Evolutionary conservation across 2,888 invertebrate genomes (phyloP), one percentile per base, ranked within the genome.

Genomic region (Apocheima hispidaria): DNA sequence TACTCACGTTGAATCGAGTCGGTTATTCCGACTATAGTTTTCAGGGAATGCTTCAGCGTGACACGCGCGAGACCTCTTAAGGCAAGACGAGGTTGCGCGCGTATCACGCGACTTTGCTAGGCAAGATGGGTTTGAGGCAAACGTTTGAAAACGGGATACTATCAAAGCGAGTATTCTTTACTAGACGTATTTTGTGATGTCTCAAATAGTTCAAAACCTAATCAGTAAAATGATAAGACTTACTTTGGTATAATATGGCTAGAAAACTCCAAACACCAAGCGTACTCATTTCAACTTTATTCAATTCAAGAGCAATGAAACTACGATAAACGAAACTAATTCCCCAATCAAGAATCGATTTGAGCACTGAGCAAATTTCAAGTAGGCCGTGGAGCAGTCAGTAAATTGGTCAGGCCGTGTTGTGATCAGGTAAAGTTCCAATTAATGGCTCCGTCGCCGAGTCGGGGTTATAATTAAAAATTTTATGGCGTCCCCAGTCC

Each of bases 381-480:
- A 84, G 87, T 78, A 65, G 88, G 88, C 79, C 77, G 69, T 68
- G 86, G 73, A 75, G 66, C 72, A 70, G 72, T 68, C 72, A 69
- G 68, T 70, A 76, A 82, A 80, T 81, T 78, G 74, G 72, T 64
- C 63, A 65, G 68, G 66, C 76, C 76, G 72, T 78, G 74, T 84
- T 85, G 81, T 82, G 82, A 84, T 86, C 81, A 79, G 75, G 76
- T 81, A 77, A 82, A 83, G 74, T 81, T 78, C 75, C 70, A 82
- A 86, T 90, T 85, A 88, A 89, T 86, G 81, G 81, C 61, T 60
- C 67, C 69, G 72, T 68, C 69, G 71, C 72, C 74, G 68, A 69
- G 70, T 54, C 63, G 72, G 72, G 71, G 76, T 77, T 79, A 84
- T 88, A 86, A 90, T 88, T 86, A 88, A 87, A 87, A 84, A 86